These are phyloP conservation scores for Scomber colias DNA, from an alignment of 2,113 vertebrate species.

Conservation along the genomic window DNA sequence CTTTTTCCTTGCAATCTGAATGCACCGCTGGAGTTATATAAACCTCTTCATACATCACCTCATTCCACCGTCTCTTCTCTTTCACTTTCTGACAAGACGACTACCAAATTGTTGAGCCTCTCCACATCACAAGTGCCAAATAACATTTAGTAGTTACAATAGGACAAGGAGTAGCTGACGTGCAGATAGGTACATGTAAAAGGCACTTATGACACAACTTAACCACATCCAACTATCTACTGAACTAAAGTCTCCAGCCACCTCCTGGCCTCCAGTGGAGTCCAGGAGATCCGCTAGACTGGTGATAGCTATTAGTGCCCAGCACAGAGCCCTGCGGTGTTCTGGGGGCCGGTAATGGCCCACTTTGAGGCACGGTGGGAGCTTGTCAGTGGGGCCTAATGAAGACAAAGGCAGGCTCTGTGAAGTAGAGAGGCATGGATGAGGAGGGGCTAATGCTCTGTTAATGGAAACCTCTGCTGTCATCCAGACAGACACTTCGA, in stretches of 20 bases:
- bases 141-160: conserved; percentile 34
- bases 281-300: background rate
- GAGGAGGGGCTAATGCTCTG: conserved; percentile 67
- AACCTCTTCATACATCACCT: background rate
- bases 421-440: conserved; percentile 56
- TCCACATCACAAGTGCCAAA: conserved; percentile 14
- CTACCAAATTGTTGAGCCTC: background rate
- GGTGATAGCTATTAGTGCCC: conserved; percentile 45
- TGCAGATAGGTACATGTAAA: conserved; percentile 32
- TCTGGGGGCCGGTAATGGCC: conserved; percentile 56
- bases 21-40: background rate
- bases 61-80: background rate
- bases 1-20: conserved; percentile 3
- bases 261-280: conserved; percentile 29
- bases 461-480: conserved; percentile 75
- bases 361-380: conserved; percentile 54
- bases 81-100: conserved; percentile 12
- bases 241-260: conserved; percentile 25
- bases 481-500: background rate
- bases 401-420: conserved; percentile 77
- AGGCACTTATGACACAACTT: conserved; percentile 55
- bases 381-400: conserved; percentile 75
- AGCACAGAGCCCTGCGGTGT: conserved; percentile 22
- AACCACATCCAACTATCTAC: conserved; percentile 22
- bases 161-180: conserved; percentile 22